Conservation (phyloP, 2,888 invertebrate genomes). For the Gymnoscelis rufifasciata region DNA sequence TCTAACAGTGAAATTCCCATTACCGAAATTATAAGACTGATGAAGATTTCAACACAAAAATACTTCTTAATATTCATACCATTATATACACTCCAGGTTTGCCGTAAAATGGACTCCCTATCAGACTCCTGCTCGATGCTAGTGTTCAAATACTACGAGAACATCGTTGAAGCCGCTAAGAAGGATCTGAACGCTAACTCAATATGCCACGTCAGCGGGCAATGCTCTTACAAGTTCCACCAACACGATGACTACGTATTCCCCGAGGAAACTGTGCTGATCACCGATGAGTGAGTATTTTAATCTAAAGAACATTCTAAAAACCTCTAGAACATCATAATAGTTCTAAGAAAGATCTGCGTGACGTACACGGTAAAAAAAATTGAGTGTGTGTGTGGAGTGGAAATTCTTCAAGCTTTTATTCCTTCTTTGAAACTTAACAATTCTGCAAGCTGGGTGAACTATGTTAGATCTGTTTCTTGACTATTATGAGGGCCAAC, state of each 20-base stretch:
- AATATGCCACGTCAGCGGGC: slow-evolving; percentile 87
- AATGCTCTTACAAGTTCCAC: slow-evolving; percentile 84
- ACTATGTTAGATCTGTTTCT: too few relatives aligned
- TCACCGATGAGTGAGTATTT: slow-evolving; percentile 72
- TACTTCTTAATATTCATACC: not conserved
- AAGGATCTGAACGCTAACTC: slow-evolving; percentile 81
- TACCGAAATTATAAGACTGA: too few relatives aligned
- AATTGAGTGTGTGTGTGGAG: too few relatives aligned
- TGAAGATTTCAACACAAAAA: not conserved
- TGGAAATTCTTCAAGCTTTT: too few relatives aligned
- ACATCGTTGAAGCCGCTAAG: slow-evolving; percentile 81
- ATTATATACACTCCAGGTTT: slow-evolving; percentile 57
- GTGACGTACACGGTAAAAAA: too few relatives aligned
- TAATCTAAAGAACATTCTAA: too few relatives aligned
- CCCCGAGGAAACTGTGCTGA: slow-evolving; percentile 72
- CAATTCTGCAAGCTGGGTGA: too few relatives aligned
- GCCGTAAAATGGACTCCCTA: slow-evolving; percentile 84
- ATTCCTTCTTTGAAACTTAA: too few relatives aligned
- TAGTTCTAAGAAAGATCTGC: too few relatives aligned
- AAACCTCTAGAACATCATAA: too few relatives aligned
- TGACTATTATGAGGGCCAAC: too few relatives aligned
- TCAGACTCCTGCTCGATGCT: slow-evolving; percentile 89
- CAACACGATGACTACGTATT: slow-evolving; percentile 80
- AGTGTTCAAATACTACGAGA: slow-evolving; percentile 85
- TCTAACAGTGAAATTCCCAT: too few relatives aligned